Evolutionary conservation across 2,888 invertebrate species (phyloP).

Genomic region (Drosophila tanythrix): DNA sequence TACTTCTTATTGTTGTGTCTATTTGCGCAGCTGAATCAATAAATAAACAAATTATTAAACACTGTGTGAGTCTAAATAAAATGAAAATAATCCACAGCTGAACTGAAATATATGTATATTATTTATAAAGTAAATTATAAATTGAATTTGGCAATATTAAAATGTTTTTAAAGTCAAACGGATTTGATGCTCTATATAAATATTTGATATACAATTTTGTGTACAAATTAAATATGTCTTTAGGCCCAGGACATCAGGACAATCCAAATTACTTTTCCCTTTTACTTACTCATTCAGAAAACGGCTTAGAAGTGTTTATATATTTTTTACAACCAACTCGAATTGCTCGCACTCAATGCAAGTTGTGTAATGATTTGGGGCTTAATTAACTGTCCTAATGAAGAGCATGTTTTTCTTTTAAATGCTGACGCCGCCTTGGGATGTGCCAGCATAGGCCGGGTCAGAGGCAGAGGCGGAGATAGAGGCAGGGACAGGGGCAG

Average conservation of each 20-base stretch:
- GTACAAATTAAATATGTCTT: background rate
- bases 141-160: background rate
- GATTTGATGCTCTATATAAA: background rate
- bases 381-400: constrained; percentile 77
- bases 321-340: constrained; percentile 1
- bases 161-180: background rate
- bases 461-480: background rate
- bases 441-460: constrained; percentile 15
- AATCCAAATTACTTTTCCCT: constrained; percentile 22
- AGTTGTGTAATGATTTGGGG: constrained; percentile 66
- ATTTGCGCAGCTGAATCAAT: background rate
- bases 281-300: background rate
- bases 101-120: background rate
- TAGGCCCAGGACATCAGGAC: background rate
- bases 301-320: constrained; percentile 4
- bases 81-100: background rate
- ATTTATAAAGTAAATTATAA: background rate
- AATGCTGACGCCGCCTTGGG: constrained; percentile 48
- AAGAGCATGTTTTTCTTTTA: constrained; percentile 54
- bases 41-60: background rate
- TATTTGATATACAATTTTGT: background rate
- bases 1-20: background rate
- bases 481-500: background rate
- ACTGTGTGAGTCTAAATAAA: background rate
- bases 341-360: constrained; percentile 57